Evolutionary conservation across 2,797 vertebrate genomes (phyloP).

Genomic region (Sciaenops ocellatus): DNA sequence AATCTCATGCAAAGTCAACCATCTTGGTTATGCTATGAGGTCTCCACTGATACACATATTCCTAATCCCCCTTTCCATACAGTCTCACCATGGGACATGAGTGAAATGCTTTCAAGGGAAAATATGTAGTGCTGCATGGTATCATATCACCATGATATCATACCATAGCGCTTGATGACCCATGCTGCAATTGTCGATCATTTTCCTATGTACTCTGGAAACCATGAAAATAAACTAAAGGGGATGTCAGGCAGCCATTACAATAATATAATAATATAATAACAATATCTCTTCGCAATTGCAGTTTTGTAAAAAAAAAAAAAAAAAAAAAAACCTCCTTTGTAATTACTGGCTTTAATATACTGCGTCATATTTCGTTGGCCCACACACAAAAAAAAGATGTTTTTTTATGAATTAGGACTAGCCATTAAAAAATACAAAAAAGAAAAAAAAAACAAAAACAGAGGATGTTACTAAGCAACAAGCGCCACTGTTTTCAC

Average conservation of each 20-base stretch:
- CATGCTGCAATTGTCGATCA: slow-evolving; percentile 12
- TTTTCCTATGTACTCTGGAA: slow-evolving; percentile 19
- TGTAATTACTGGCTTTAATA: slow-evolving; percentile 37
- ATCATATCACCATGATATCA: neutral
- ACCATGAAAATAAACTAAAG: slow-evolving; percentile 30
- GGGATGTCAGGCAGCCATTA: slow-evolving; percentile 7
- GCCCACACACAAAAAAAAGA: slow-evolving; percentile 16
- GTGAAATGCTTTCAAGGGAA: slow-evolving; percentile 47
- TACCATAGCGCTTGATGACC: neutral
- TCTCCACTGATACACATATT: slow-evolving; percentile 4
- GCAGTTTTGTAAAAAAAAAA: neutral
- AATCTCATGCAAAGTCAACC: slow-evolving; percentile 27
- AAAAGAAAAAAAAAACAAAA: neutral
- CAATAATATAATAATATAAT: neutral
- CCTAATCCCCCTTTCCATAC: slow-evolving; percentile 41
- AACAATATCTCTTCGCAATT: slow-evolving; percentile 11
- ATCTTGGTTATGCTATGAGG: slow-evolving; percentile 17
- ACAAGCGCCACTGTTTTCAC: slow-evolving; percentile 62
- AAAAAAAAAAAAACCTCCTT: slow-evolving; percentile 12
- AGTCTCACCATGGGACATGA: slow-evolving; percentile 9
- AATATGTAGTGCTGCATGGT: slow-evolving; percentile 25
- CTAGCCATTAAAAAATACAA: slow-evolving; percentile 36
- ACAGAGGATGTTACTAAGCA: slow-evolving; percentile 77
- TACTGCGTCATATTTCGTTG: slow-evolving; percentile 11
- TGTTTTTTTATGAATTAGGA: slow-evolving; percentile 72